Conservation (phyloP, 2,113 vertebrate species). For the Trichomycterus rosablanca region DNA sequence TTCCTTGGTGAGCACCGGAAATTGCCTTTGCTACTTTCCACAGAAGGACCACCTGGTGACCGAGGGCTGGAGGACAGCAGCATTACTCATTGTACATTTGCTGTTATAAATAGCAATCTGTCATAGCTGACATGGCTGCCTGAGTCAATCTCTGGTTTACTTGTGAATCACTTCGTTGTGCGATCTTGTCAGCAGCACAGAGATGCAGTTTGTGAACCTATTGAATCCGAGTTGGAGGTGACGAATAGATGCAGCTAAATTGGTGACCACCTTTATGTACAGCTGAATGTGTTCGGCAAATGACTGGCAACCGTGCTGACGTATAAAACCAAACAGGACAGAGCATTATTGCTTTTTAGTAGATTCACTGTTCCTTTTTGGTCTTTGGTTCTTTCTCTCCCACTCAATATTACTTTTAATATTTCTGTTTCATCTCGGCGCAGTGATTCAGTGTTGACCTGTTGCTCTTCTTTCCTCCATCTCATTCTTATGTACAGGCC, state of each 20-base stretch:
- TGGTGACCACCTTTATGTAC: constrained; percentile 2
- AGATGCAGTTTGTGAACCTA: neutral
- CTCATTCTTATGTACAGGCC: constrained; percentile 10
- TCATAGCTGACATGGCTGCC: neutral
- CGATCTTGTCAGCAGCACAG: neutral
- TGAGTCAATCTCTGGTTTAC: neutral
- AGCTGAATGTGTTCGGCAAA: constrained; percentile 11
- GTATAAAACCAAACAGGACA: constrained; percentile 4
- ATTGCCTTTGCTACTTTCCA: neutral
- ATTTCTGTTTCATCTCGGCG: constrained; percentile 3
- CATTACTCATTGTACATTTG: neutral
- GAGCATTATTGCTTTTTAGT: constrained; percentile 30
- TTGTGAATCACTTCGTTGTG: neutral
- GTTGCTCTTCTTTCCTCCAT: constrained; percentile 8
- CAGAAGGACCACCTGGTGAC: constrained; percentile 1
- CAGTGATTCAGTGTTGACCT: constrained; percentile 15
- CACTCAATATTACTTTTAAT: neutral
- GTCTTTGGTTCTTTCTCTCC: constrained; percentile 1
- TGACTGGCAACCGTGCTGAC: constrained; percentile 6
- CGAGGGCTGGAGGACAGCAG: no score
- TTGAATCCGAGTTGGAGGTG: neutral
- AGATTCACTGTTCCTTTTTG: constrained; percentile 21
- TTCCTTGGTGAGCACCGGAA: neutral
- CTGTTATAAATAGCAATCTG: neutral
- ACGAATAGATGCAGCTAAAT: no score